Conservation (phyloP, 1,140 invertebrate genomes). For the Cepaea nemoralis region DNA sequence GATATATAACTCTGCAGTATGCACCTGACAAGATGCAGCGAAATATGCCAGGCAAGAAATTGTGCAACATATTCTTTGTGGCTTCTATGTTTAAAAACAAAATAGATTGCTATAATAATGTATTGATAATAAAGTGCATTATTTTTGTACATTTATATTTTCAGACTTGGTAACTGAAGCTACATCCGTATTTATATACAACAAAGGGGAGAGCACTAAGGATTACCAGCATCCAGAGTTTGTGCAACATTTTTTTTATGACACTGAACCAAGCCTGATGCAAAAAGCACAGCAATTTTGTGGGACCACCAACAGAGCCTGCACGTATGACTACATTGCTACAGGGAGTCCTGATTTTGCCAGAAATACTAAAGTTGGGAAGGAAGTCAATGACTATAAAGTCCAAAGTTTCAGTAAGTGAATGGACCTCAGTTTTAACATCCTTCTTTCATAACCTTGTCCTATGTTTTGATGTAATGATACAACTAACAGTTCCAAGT, state of each 20-base stretch:
- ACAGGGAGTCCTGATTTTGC: slow-evolving; percentile 49
- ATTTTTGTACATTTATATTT: too few relatives aligned
- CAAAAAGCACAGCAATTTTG: slow-evolving; percentile 40
- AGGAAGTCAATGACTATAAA: background rate
- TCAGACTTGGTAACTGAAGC: slow-evolving; percentile 42
- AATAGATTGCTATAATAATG: too few relatives aligned
- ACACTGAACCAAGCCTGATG: slow-evolving; percentile 19
- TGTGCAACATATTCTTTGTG: too few relatives aligned
- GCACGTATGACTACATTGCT: slow-evolving; percentile 49
- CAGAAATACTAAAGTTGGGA: slow-evolving; percentile 20
- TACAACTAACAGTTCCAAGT: too few relatives aligned
- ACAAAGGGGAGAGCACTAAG: slow-evolving; percentile 33
- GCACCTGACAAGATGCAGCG: too few relatives aligned
- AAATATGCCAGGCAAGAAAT: too few relatives aligned
- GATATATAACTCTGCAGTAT: too few relatives aligned
- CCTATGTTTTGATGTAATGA: background rate
- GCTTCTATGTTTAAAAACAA: too few relatives aligned
- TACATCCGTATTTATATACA: slow-evolving; percentile 44
- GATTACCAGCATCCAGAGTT: slow-evolving; percentile 45
- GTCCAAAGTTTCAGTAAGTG: background rate
- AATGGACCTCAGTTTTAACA: too few relatives aligned
- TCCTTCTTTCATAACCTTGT: background rate
- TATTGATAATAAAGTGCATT: too few relatives aligned
- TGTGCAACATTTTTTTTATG: slow-evolving; percentile 44
- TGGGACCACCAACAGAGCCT: slow-evolving; percentile 42